A percentile compares a stretch with the other conserved stretches of the same genome.
These are phyloP conservation scores for Dysidea cf. avara DNA, from an alignment of 37 sponge, comb jelly and placozoan species.

Conservation along the genomic window DNA sequence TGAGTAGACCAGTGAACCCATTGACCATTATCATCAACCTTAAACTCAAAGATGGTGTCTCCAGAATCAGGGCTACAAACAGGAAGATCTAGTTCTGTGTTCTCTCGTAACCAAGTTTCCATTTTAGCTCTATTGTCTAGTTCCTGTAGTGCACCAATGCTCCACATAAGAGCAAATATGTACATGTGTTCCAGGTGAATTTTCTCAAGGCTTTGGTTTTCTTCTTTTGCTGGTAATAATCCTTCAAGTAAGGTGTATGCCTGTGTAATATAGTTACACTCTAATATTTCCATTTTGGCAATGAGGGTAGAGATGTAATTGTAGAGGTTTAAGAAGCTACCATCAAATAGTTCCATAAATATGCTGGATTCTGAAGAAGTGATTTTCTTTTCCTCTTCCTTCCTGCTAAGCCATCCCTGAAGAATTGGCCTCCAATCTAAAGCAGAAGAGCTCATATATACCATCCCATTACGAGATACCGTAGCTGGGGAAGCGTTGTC, in stretches of 20 bases:
- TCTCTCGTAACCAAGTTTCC: conserved; percentile 86
- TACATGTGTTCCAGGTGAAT: conserved; percentile 84
- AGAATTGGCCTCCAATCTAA: conserved; percentile 92
- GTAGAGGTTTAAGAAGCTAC: conserved; percentile 73
- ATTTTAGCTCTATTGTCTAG: conserved; percentile 89
- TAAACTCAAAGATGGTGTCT: conserved; percentile 98
- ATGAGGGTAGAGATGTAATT: conserved; percentile 43
- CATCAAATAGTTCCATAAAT: conserved; percentile 72
- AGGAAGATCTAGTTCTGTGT: conserved; percentile 78
- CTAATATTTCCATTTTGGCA: conserved; percentile 92
- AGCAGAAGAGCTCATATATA: conserved; percentile 98
- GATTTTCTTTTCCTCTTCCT: conserved; percentile 64
- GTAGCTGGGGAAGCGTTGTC: conserved; percentile 99
- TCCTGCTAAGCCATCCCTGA: conserved; percentile 79
- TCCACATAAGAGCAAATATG: conserved; percentile 97
- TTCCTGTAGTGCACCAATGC: conserved; percentile 92
- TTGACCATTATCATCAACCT: conserved; percentile 71
- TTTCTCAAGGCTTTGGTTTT: conserved; percentile 56
- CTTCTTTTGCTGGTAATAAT: conserved; percentile 83
- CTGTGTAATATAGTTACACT: conserved; percentile 90
- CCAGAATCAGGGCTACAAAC: conserved; percentile 44
- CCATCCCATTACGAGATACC: conserved; percentile 99
- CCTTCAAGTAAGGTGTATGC: conserved; percentile 85
- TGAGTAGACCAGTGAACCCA: conserved; percentile 91
- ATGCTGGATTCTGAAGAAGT: conserved; percentile 74